Evolutionary conservation across 2,113 vertebrate genomes (phyloP).

Genomic region (Clarias batrachus): DNA sequence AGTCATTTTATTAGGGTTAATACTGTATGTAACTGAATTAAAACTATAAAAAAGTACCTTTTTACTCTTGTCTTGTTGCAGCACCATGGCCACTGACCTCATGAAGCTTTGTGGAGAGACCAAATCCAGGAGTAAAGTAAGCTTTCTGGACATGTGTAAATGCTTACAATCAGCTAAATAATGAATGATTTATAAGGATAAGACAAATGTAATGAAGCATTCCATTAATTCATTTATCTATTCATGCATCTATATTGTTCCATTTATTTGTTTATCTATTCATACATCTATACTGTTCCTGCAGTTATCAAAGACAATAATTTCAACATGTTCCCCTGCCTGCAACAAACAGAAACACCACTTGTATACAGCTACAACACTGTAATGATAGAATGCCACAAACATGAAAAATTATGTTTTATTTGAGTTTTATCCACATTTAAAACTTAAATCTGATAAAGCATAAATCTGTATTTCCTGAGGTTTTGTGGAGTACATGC

Average conservation of each 20-base stretch:
- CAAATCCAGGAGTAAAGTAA: slow-evolving; percentile 90
- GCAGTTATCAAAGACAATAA: not conserved
- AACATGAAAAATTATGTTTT: not conserved
- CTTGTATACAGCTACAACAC: not conserved
- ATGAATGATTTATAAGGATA: not conserved
- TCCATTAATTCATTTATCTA: not conserved
- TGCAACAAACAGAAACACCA: not conserved
- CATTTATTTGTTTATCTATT: too few relatives aligned
- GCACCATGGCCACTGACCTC: slow-evolving; percentile 84
- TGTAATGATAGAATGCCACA: not conserved
- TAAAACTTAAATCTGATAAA: not conserved
- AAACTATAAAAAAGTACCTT: too few relatives aligned
- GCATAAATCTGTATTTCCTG: not conserved
- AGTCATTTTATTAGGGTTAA: not conserved
- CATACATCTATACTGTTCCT: not conserved
- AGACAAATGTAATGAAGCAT: not conserved
- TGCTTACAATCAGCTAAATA: not conserved
- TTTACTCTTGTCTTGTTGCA: slow-evolving; percentile 54
- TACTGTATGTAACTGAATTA: not conserved
- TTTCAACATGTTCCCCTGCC: not conserved
- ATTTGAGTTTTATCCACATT: not conserved
- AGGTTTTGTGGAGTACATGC: not conserved
- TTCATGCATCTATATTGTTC: not conserved
- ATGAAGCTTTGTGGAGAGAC: slow-evolving; percentile 91
- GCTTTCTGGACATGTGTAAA: not conserved